A percentile compares a stretch with the other conserved stretches of the same genome.
phyloP scores from a whole-genome alignment of 2,888 invertebrate genomes.

The Catocala fraxini region DNA sequence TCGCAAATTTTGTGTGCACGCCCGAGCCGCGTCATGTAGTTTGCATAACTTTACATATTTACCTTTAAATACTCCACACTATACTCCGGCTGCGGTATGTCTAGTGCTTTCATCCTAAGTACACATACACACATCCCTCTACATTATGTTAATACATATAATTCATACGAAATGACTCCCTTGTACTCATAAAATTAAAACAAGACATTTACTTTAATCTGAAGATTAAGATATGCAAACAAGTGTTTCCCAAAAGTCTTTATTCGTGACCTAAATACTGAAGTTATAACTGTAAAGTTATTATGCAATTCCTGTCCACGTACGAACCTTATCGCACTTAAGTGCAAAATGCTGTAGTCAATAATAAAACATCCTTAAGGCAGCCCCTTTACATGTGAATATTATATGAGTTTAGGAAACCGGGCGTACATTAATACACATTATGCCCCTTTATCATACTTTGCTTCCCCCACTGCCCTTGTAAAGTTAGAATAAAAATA shows the following conservation, averaged over 20 bases:
- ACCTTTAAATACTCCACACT: slow-evolving; percentile 64
- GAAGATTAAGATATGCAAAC: slow-evolving; percentile 22
- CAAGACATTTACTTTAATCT: slow-evolving; percentile 18
- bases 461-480: slow-evolving; percentile 81
- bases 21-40: slow-evolving; percentile 60
- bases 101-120: slow-evolving; percentile 24
- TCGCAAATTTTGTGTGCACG: slow-evolving; percentile 73
- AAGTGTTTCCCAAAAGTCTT: slow-evolving; percentile 24
- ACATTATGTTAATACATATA: slow-evolving; percentile 2
- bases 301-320: slow-evolving; percentile 33
- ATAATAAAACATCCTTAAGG: slow-evolving; percentile 48
- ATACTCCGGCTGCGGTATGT: slow-evolving; percentile 27
- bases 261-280: slow-evolving; percentile 33
- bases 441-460: slow-evolving; percentile 69
- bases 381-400: slow-evolving; percentile 39
- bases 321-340: slow-evolving; percentile 36
- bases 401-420: slow-evolving; percentile 51
- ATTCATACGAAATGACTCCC: slow-evolving; percentile 9
- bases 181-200: slow-evolving; percentile 21
- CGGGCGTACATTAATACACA: slow-evolving; percentile 49
- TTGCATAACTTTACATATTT: slow-evolving; percentile 83
- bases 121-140: slow-evolving; percentile 9
- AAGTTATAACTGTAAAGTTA: slow-evolving; percentile 33
- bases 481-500: slow-evolving; percentile 81
- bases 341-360: slow-evolving; percentile 50